These are phyloP conservation scores for Gymnorhina tibicen DNA, from an alignment of 2,113 vertebrate species.

Conservation along the genomic window DNA sequence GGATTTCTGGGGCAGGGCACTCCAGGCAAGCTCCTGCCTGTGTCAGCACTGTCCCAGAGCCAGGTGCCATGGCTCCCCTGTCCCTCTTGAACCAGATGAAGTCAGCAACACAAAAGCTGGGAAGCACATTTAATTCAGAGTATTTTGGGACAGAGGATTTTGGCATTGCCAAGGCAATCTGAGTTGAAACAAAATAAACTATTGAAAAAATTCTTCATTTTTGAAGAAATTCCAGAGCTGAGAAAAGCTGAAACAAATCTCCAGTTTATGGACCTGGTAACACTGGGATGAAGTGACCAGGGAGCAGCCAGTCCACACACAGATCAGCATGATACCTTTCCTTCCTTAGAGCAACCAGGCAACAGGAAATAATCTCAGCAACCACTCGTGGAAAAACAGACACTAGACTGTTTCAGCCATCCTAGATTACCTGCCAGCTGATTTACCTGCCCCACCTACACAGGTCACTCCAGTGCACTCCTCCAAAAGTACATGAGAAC, in stretches of 20 bases:
- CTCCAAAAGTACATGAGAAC: background rate
- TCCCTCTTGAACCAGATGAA: background rate
- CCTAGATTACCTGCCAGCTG: background rate
- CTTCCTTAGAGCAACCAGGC: background rate
- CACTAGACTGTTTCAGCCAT: background rate
- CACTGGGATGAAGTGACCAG: background rate
- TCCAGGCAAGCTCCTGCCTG: background rate
- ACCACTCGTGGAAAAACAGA: background rate
- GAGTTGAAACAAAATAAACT: background rate
- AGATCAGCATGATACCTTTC: background rate
- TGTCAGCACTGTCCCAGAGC: background rate
- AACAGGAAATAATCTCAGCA: background rate
- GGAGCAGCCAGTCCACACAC: background rate
- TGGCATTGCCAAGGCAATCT: background rate
- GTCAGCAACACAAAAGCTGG: background rate
- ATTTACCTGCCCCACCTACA: background rate
- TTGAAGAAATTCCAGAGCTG: background rate
- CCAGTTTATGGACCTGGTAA: background rate
- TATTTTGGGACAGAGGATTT: background rate
- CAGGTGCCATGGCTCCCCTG: fast-evolving
- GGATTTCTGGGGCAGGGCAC: background rate
- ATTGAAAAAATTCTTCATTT: background rate
- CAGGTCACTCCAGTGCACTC: background rate
- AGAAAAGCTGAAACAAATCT: background rate
- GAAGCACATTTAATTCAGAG: background rate